A percentile compares a stretch with the other conserved stretches of the same genome.
phyloP scores from a whole-genome alignment of 1,140 invertebrate species.

The Aphelinus certus region DNA sequence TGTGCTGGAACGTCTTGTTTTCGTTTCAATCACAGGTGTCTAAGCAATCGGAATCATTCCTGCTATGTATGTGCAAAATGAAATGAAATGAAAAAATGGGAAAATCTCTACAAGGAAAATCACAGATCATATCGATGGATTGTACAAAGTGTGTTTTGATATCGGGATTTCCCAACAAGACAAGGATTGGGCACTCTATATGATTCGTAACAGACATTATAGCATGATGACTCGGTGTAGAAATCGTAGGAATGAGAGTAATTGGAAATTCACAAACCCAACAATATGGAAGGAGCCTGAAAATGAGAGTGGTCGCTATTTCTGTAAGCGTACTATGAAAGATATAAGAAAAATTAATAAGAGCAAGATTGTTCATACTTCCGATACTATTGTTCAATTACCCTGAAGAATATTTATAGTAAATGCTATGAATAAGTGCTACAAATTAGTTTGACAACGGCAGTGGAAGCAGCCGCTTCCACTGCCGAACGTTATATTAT shows the following conservation, averaged over 20 bases:
- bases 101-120: background rate
- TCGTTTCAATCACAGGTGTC: background rate
- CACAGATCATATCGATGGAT: background rate
- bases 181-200: background rate
- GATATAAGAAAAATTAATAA: too few species aligned
- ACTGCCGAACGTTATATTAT: too few species aligned
- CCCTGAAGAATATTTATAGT: too few species aligned
- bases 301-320: too few species aligned
- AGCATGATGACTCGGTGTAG: background rate
- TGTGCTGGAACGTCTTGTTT: background rate
- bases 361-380: too few species aligned
- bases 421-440: too few species aligned
- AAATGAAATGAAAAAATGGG: too few species aligned
- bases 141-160: background rate
- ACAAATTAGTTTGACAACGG: too few species aligned
- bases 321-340: too few species aligned
- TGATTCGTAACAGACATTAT: background rate
- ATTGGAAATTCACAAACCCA: background rate
- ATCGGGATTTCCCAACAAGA: background rate
- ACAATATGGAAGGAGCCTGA: too few species aligned
- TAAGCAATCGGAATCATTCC: background rate
- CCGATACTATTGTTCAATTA: too few species aligned
- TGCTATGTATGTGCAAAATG: background rate
- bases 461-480: too few species aligned
- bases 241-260: background rate